A percentile compares a stretch with the other conserved stretches of the same genome.
Conservation (phyloP, 2,888 invertebrate species). For the Eristalis arbustorum region DNA sequence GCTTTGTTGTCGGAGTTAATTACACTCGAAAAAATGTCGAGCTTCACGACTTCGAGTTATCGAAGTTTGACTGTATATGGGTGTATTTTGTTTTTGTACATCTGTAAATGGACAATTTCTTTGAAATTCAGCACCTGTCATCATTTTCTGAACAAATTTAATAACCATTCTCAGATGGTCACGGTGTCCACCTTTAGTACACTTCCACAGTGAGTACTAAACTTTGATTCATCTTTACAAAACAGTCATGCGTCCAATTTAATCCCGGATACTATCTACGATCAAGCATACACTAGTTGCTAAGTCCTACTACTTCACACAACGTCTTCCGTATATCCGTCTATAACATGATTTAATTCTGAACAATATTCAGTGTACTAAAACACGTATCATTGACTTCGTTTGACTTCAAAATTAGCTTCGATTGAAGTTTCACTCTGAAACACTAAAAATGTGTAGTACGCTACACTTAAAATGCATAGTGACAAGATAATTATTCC, state of each 20-base stretch:
- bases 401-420: slow-evolving; percentile 3
- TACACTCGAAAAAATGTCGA: too few species aligned
- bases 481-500: slow-evolving; percentile 38
- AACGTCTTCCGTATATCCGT: not conserved
- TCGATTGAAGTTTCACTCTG: not conserved
- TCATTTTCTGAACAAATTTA: too few species aligned
- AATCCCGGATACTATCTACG: not conserved
- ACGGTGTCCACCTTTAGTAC: too few species aligned
- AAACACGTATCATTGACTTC: slow-evolving; percentile 4
- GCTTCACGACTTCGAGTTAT: too few species aligned
- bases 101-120: not conserved
- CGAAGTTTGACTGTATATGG: too few species aligned
- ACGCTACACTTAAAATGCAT: slow-evolving; percentile 36
- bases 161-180: too few species aligned
- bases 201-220: too few species aligned
- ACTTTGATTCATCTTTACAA: not conserved
- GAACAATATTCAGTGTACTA: not conserved
- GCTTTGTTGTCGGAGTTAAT: not conserved
- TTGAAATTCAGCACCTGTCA: too few species aligned
- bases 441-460: not conserved
- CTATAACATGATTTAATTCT: not conserved
- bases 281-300: not conserved
- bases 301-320: not conserved
- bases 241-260: not conserved
- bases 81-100: not conserved